These are phyloP conservation scores for Rhopalosiphum nymphaeae DNA, from an alignment of 2,888 invertebrate species.

Conservation along the genomic window DNA sequence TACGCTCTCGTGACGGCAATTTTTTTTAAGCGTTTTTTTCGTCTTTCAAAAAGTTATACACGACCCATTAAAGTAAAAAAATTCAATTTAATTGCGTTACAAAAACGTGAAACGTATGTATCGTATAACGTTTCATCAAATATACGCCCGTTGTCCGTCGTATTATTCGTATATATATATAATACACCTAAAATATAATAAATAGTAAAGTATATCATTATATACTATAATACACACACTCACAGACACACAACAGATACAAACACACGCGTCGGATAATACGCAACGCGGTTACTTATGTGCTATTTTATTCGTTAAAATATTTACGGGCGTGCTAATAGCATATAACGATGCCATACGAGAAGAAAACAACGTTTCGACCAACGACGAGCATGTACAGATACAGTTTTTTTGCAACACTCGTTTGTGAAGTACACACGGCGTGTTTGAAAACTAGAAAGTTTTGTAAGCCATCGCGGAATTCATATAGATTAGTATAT, in stretches of 20 bases:
- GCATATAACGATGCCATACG: neutral
- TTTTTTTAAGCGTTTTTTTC: neutral
- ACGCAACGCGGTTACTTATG: neutral
- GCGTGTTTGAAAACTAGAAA: neutral
- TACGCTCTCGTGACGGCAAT: neutral
- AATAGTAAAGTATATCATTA: neutral
- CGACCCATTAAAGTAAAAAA: neutral
- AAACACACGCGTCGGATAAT: neutral
- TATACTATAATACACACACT: neutral
- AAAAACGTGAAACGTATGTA: neutral
- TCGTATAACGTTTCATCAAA: neutral
- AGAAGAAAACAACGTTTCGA: neutral
- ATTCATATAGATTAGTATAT: neutral
- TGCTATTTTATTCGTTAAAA: neutral
- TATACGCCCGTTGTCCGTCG: neutral
- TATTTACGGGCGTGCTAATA: neutral
- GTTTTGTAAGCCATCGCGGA: neutral
- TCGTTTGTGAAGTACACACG: neutral
- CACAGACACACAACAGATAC: neutral
- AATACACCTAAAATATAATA: neutral
- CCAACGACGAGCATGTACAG: neutral
- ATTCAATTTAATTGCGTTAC: slow-evolving; percentile 12
- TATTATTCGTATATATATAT: too few relatives aligned
- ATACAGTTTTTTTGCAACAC: neutral
- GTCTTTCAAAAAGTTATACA: neutral